Base-by-base conservation (phyloP, 2,888 invertebrate species). In the Leptothorax acervorum region DNA sequence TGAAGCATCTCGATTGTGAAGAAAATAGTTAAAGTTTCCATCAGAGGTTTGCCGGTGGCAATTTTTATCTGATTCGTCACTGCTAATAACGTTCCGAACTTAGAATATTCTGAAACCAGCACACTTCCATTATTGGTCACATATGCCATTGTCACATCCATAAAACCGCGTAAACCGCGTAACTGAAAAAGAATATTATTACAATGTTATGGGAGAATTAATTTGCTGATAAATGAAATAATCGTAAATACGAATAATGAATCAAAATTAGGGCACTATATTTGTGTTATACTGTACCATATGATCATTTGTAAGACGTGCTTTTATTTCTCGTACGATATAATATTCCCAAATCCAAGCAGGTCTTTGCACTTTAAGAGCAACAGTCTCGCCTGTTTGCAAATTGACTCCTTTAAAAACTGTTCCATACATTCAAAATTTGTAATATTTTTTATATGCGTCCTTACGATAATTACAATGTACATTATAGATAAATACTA, bases 321-420 rank as follows among this genome's bases (percentile, higher is more conserved):
- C 95, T 90, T 97, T 97, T 85, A 99, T 96, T 95, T 98, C 98
- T 93, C 97, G 96, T 91, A 98, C 97, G 91, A 99, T 98, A 94
- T 99, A 99, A 94, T 97, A 98, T 94, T 99, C 99, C 99, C 99
- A 99, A 81, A 97, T 97, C 95, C 98, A 98, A 57, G 98, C 96
- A 2, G 98, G 98, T 91, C 97, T 97, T 95, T 99, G 98, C 90
- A 97, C 97, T 95, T 99, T 98, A 39, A 98, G 95, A 39, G 97
- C 98, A 83, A 97, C 97, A 23, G 96, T 95, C 92, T 96, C 96
- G 88, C 96, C 96, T 70, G 95, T 96, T 82, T 96, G 95, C 35
- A 95, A 89, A 92, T 97, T 91, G 78, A 96, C 94, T 87, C 96
- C 97, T 95, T 97, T 96, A 92, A 96, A 97, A 57, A 98, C 97